phyloP scores from a whole-genome alignment of 2,113 vertebrate genomes.

The Callopanchax toddi region DNA sequence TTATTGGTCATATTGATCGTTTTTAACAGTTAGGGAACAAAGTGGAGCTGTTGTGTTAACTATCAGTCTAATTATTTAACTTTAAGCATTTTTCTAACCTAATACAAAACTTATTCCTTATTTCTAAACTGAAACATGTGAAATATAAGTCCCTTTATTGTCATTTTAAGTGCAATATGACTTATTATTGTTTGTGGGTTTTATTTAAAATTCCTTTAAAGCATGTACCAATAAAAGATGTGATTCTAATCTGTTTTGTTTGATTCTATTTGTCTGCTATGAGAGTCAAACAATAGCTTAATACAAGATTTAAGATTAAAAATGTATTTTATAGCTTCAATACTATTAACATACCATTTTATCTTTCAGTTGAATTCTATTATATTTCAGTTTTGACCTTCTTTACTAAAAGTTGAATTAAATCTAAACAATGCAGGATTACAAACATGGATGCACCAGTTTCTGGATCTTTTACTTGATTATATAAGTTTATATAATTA shows the following conservation, averaged over 20 bases:
- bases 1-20: slow-evolving; percentile 78
- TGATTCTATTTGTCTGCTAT: background rate
- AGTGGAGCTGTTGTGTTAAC: slow-evolving; percentile 36
- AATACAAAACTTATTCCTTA: slow-evolving; percentile 3
- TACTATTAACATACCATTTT: too few species aligned
- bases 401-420: too few species aligned
- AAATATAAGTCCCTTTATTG: slow-evolving; percentile 11
- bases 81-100: background rate
- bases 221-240: slow-evolving; percentile 71
- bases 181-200: slow-evolving; percentile 48
- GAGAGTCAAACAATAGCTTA: background rate
- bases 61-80: background rate
- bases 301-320: too few species aligned
- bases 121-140: background rate
- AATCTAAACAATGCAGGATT: too few species aligned
- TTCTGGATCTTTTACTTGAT: too few species aligned
- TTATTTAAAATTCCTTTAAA: slow-evolving; percentile 57
- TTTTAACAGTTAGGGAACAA: slow-evolving; percentile 24
- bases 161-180: slow-evolving; percentile 63
- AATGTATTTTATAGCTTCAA: too few species aligned
- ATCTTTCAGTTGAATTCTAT: too few species aligned
- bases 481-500: too few species aligned
- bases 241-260: slow-evolving; percentile 10
- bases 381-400: too few species aligned
- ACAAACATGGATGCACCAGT: too few species aligned